A percentile compares a stretch with the other conserved stretches of the same genome.
These are phyloP conservation scores for Paraescarpia echinospica DNA, from an alignment of 1,140 invertebrate species.

Conservation along the genomic window DNA sequence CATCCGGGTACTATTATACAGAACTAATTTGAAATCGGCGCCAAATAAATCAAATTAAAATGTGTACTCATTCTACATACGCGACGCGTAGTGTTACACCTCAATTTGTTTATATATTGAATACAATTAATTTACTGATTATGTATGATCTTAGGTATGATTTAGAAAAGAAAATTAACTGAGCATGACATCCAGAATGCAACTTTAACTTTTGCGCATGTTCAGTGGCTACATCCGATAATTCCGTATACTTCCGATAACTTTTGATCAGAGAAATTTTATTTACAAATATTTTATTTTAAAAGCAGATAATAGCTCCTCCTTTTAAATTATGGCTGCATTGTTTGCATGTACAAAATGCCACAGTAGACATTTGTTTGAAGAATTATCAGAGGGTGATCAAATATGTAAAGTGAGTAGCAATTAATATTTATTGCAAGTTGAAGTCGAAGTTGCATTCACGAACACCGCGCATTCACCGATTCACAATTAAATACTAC, in stretches of 20 bases:
- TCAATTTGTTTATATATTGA: background rate
- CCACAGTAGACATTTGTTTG: slow-evolving; percentile 91
- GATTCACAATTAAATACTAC: too few relatives aligned
- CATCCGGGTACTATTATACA: background rate
- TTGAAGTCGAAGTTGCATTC: slow-evolving; percentile 21
- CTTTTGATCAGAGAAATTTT: background rate
- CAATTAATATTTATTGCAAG: slow-evolving; percentile 34
- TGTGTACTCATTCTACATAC: background rate
- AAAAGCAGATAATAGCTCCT: background rate
- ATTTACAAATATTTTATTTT: background rate
- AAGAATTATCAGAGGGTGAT: slow-evolving; percentile 90
- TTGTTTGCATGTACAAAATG: slow-evolving; percentile 93
- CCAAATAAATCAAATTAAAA: background rate
- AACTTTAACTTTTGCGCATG: background rate
- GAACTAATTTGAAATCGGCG: background rate
- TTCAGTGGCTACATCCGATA: background rate
- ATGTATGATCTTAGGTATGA: too few relatives aligned
- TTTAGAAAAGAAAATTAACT: background rate
- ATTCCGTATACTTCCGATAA: background rate
- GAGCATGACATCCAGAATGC: background rate
- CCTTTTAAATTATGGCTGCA: slow-evolving; percentile 52
- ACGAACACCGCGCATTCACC: background rate
- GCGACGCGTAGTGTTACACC: background rate
- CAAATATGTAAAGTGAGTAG: slow-evolving; percentile 79
- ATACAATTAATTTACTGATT: background rate